Base-by-base conservation (phyloP, 35 echinoderm and acorn worm species). In the Eucidaris tribuloides region DNA sequence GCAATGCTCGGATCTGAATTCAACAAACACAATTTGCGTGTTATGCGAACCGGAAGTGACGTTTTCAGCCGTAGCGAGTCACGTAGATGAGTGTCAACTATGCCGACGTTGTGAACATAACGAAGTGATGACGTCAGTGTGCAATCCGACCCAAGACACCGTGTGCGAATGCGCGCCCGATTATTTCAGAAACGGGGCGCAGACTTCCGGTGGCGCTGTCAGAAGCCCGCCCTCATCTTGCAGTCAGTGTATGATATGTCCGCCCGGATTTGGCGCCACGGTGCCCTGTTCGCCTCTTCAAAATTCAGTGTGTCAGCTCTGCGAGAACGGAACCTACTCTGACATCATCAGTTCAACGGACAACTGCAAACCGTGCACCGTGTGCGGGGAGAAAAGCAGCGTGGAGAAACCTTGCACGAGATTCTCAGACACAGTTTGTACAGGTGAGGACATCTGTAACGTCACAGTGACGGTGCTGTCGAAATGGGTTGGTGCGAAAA, bases 191-290 rank as follows among this genome's bases (percentile, higher is more conserved):
- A 7, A 20, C 43, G 55, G 44, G 59, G 82, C 42, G 3, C 4
- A 11, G 61, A 15, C 61, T 1, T 2, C 68, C 2, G 84, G 85
- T 24, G 22, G 15, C 19, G 40, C 41, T 18, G n/a, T n/a, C n/a
- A n/a, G n/a, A n/a, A n/a, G n/a, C n/a, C n/a, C n/a, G n/a, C n/a
- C n/a, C n/a, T 74, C 41, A 9, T 46, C 78, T 0, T 99, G 90
- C 41, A 90, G 96, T 32, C 96, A 99, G 78, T 99, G 96, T 33
- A 86, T 84, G 29, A 83, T 93, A 1, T 99, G 96, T 45, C 86
- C 87, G 7, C 83, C 86, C 25, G 96, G 96, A 17, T 99, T 78
- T 43, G 96, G 96, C 22, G 86, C 86, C 2, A 58, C 81, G 6
- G 77, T 86, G 14, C 60, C 65, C 17, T 99, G 96, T 83, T 76